phyloP scores from a whole-genome alignment of 2,113 vertebrate genomes.

The Lontra canadensis region DNA sequence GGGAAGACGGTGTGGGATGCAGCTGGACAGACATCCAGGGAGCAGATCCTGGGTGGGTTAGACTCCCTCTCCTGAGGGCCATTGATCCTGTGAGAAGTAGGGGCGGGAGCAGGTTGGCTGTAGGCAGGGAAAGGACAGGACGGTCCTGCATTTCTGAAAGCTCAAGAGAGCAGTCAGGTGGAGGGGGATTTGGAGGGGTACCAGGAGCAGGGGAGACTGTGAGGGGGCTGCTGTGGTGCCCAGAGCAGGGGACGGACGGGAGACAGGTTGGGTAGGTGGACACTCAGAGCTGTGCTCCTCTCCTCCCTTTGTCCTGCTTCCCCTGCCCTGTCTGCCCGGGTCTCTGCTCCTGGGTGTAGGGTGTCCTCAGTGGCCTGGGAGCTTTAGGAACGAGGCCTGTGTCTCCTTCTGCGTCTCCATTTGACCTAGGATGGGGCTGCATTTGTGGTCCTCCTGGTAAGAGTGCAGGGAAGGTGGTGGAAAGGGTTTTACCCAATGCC shows the following conservation, averaged over 20 bases:
- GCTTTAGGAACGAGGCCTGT: background rate
- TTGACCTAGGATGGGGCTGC: background rate
- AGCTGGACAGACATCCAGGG: background rate
- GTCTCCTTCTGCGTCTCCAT: background rate
- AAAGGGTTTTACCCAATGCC: background rate
- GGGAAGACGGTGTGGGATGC: background rate
- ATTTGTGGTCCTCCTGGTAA: background rate
- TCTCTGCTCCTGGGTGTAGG: background rate
- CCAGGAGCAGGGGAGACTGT: background rate
- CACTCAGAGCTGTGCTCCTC: background rate
- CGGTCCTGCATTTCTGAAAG: background rate
- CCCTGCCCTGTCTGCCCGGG: background rate
- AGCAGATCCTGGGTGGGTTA: background rate
- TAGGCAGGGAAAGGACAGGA: background rate
- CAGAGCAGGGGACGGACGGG: background rate
- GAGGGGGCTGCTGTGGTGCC: background rate
- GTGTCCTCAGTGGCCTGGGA: background rate
- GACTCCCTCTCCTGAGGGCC: background rate
- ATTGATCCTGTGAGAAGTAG: background rate
- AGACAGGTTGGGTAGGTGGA: too few species aligned
- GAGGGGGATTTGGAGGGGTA: background rate
- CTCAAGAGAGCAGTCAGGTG: background rate
- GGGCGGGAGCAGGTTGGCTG: background rate
- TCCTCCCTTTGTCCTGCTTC: background rate
- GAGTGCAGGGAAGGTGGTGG: background rate